Percentiles rank a stretch among this genome's conserved stretches.
These are phyloP conservation scores for Chionis minor DNA, from an alignment of 2,113 vertebrate species.

Conservation along the genomic window DNA sequence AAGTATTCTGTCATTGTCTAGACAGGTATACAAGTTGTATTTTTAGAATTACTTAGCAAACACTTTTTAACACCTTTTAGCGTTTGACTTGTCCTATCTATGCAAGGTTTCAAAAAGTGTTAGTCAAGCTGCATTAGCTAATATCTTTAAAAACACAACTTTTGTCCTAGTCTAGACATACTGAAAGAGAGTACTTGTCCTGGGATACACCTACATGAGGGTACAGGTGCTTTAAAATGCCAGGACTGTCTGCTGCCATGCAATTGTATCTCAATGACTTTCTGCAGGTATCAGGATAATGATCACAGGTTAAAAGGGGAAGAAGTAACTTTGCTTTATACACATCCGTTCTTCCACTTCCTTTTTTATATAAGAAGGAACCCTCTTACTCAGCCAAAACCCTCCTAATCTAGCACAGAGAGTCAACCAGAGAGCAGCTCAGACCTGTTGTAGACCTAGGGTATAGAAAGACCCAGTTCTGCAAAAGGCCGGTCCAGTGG, in stretches of 20 bases:
- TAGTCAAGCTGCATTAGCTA: not conserved
- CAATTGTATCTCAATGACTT: not conserved
- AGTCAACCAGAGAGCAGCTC: not conserved
- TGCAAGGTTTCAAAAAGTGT: not conserved
- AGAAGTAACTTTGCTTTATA: conserved; percentile 22
- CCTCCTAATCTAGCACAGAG: not conserved
- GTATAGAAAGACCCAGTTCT: not conserved
- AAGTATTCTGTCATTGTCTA: not conserved
- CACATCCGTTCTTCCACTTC: conserved; percentile 54
- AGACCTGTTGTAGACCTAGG: not conserved
- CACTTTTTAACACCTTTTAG: not conserved
- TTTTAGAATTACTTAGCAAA: conserved; percentile 16
- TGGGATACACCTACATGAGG: not conserved
- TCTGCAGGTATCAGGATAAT: not conserved
- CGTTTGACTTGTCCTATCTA: not conserved
- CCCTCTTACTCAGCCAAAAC: not conserved
- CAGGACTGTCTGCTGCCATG: not conserved
- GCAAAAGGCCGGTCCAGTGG: not conserved
- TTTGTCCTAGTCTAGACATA: not conserved
- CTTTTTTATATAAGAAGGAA: conserved; percentile 12
- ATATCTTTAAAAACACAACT: not conserved
- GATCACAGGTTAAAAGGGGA: conserved; percentile 39
- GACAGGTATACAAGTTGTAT: not conserved
- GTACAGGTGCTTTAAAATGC: not conserved
- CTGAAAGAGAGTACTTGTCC: not conserved